These are phyloP conservation scores for Rousettus leschenaultii DNA, from an alignment of 2,113 vertebrate species.

Conservation along the genomic window DNA sequence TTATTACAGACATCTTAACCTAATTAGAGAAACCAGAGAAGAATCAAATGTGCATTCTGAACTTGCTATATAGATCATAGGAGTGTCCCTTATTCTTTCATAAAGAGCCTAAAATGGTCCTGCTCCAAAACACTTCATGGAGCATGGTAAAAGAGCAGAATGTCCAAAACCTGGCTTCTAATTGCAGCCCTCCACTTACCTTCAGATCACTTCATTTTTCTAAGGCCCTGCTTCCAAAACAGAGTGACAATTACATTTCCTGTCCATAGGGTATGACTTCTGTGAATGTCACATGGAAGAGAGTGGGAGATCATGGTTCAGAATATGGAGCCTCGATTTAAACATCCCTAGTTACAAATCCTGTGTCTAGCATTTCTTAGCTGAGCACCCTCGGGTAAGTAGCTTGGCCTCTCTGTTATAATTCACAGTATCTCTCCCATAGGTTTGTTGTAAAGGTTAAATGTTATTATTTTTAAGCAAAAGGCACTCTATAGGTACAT, in stretches of 20 bases:
- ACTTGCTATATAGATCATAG: not conserved
- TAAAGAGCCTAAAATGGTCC: not conserved
- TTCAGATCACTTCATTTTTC: not conserved
- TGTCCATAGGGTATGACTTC: not conserved
- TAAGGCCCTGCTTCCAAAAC: not conserved
- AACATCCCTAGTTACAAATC: not conserved
- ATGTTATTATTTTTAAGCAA: not conserved
- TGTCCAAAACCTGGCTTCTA: not conserved
- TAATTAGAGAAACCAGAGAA: not conserved
- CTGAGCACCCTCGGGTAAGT: not conserved
- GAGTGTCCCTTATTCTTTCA: not conserved
- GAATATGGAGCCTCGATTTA: not conserved
- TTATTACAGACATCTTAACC: not conserved
- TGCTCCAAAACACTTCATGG: not conserved
- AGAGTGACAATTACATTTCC: not conserved
- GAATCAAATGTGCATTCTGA: rapidly evolving
- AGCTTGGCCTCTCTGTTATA: not conserved
- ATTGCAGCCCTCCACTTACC: too few relatives aligned
- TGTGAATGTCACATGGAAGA: not conserved
- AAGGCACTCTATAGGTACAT: not conserved
- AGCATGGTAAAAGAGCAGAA: not conserved
- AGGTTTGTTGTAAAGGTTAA: not conserved
- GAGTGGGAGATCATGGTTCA: not conserved
- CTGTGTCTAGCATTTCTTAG: not conserved
- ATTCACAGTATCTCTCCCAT: not conserved